Evolutionary conservation across 2,797 vertebrate genomes (phyloP), one percentile per base, ranked within the genome.

Genomic region (Clarias platycephalus): DNA sequence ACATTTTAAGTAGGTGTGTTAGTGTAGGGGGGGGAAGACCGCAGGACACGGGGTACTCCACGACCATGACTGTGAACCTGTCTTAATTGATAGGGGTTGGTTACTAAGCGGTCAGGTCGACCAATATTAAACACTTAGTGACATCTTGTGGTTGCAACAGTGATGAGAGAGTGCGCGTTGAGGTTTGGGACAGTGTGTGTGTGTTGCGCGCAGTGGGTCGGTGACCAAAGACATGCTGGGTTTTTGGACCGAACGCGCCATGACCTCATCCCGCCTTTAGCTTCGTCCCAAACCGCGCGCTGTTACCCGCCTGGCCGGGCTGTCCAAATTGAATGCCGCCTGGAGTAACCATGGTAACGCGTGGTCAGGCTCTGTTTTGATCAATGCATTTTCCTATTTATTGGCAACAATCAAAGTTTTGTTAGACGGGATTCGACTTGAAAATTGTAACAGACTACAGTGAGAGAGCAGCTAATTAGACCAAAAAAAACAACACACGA

Each of bases 71-170:
- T 49, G 77, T 24, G 62, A 64, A 20, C 7, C 24, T 16, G 57
- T 1, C 40, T 13, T 66, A 40, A 66, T 7, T 26, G 44, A 20
- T 8, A 5, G n/a, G 18, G 13, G 28, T 15, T 74, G 0, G 31
- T 20, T 13, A 20, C 68, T 78, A 18, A 26, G 37, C 53, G 53
- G 22, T 71, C 40, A 68, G 84, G 66, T 53, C 63, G 3, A 60
- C 28, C 63, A 7, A 60, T n/a, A 37, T 40, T 62, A 40, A 26
- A 78, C 22, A 64, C 68, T 70, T 74, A 60, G 84, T 87, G 89
- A 89, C 89, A 86, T 87, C 83, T 86, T 84, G 87, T 84, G 86
- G 83, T 86, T 74, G 82, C 84, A 40, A 86, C 83, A 34, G 57
- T 2, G 31, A 60, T n/a, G 0, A 37, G 28, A 37, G 10, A 26